Conservation (phyloP, 2,797 vertebrate genomes). For the Caiman crocodilus region DNA sequence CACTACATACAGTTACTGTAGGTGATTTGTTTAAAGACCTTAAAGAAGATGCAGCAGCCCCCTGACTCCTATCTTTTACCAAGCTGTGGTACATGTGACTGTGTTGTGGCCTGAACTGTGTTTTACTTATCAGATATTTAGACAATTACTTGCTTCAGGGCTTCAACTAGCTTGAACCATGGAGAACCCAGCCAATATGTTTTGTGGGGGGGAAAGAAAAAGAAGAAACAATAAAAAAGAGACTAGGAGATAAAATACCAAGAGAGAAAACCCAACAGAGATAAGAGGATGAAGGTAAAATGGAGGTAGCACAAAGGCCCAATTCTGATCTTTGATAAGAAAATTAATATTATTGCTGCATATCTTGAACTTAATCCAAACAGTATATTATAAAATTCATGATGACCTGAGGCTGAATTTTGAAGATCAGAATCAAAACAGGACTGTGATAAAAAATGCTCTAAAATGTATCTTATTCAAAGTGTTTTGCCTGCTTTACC, state of each 20-base stretch:
- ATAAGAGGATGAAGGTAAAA: not conserved
- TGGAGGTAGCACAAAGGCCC: not conserved
- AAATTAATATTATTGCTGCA: not conserved
- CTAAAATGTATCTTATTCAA: not conserved
- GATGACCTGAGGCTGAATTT: not conserved
- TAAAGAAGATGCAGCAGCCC: not conserved
- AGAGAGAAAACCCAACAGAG: conserved; percentile 35
- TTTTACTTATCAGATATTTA: conserved; percentile 34
- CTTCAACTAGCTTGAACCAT: not conserved
- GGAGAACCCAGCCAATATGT: not conserved
- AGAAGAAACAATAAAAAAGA: not conserved
- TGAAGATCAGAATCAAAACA: not conserved
- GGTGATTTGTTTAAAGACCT: not conserved
- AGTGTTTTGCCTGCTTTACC: not conserved
- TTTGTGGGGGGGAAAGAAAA: not conserved
- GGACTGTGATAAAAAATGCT: not conserved
- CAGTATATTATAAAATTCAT: not conserved
- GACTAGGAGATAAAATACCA: conserved; percentile 4
- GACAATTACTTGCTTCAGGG: conserved; percentile 20
- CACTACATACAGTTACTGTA: not conserved
- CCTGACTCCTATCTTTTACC: rapidly evolving
- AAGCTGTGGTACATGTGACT: not conserved
- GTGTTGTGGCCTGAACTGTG: not conserved
- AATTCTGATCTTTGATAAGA: conserved; percentile 17
- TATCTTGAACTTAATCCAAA: not conserved